These are phyloP conservation scores for Triplophysa tibetana DNA, from an alignment of 2,113 vertebrate species.

Conservation along the genomic window DNA sequence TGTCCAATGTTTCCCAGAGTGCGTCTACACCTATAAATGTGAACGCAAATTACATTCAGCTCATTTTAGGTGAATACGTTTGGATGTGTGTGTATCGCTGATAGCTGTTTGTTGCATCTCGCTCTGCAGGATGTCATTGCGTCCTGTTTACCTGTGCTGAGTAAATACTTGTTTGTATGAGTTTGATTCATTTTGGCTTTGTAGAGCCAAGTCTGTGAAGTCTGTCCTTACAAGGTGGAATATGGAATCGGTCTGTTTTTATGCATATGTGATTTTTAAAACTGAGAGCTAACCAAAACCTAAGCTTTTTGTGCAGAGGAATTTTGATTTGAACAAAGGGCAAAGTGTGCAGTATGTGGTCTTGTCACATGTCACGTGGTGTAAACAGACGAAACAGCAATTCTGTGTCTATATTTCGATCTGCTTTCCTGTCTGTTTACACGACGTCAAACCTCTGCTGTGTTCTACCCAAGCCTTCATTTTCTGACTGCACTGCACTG, in stretches of 20 bases:
- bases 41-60: conserved; percentile 18
- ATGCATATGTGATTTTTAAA: background rate
- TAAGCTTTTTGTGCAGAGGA: no score
- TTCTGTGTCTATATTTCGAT: conserved; percentile 19
- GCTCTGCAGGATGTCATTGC: conserved; percentile 45
- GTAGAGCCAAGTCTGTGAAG: conserved; percentile 53
- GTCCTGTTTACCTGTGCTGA: conserved; percentile 53
- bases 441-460: conserved; percentile 26
- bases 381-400: conserved; percentile 17
- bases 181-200: conserved; percentile 52
- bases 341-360: no score
- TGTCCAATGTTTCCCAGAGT: conserved; percentile 32
- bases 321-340: no score
- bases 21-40: background rate
- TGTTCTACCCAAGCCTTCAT: conserved; percentile 44
- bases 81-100: conserved; percentile 52
- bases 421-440: conserved; percentile 41
- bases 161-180: conserved; percentile 46
- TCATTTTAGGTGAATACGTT: conserved; percentile 27
- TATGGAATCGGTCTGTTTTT: conserved; percentile 37
- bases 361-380: background rate
- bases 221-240: conserved; percentile 51
- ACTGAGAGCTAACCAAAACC: no score
- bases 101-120: conserved; percentile 54
- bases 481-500: conserved; percentile 34